Percentiles rank a stretch among this genome's conserved stretches.
These are phyloP conservation scores for Cromileptes altivelis DNA, from an alignment of 2,113 vertebrate species.

Conservation along the genomic window DNA sequence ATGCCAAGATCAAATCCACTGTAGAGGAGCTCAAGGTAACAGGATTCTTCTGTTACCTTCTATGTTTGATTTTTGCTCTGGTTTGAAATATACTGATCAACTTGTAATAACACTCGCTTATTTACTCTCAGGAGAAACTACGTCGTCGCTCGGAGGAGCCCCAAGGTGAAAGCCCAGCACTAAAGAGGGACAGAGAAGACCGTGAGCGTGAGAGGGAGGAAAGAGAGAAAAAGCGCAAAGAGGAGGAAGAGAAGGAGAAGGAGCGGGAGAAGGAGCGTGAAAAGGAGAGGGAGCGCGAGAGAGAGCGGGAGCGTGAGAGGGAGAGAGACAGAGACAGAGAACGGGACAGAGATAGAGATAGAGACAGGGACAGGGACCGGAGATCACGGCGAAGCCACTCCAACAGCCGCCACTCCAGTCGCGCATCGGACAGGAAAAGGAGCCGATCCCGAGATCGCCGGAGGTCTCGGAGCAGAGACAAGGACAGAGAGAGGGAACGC, in stretches of 20 bases:
- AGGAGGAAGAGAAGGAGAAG: constrained; percentile 90
- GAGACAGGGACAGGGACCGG: constrained; percentile 89
- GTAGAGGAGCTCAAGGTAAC: constrained; percentile 98
- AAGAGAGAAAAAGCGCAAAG: constrained; percentile 86
- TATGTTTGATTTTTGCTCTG: background rate
- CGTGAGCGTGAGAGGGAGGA: constrained; percentile 84
- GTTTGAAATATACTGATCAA: background rate
- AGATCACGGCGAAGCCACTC: constrained; percentile 94
- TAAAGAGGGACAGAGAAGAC: constrained; percentile 83
- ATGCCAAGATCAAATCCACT: constrained; percentile 99
- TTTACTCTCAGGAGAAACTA: constrained; percentile 83
- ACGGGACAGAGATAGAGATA: constrained; percentile 87
- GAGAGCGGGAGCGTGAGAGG: constrained; percentile 82
- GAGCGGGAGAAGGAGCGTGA: constrained; percentile 89
- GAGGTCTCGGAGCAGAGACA: constrained; percentile 94
- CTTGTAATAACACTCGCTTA: background rate
- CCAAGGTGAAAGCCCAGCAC: constrained; percentile 73
- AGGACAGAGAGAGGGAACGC: constrained; percentile 89
- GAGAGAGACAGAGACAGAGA: constrained; percentile 87
- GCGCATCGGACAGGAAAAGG: constrained; percentile 92
- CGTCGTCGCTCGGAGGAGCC: constrained; percentile 85
- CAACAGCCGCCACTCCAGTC: constrained; percentile 93
- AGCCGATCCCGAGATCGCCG: constrained; percentile 95
- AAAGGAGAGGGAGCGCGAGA: constrained; percentile 87
- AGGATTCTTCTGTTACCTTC: too few species aligned